These are phyloP conservation scores for Ophion obscuratus DNA, from an alignment of 2,888 invertebrate genomes.

Conservation along the genomic window DNA sequence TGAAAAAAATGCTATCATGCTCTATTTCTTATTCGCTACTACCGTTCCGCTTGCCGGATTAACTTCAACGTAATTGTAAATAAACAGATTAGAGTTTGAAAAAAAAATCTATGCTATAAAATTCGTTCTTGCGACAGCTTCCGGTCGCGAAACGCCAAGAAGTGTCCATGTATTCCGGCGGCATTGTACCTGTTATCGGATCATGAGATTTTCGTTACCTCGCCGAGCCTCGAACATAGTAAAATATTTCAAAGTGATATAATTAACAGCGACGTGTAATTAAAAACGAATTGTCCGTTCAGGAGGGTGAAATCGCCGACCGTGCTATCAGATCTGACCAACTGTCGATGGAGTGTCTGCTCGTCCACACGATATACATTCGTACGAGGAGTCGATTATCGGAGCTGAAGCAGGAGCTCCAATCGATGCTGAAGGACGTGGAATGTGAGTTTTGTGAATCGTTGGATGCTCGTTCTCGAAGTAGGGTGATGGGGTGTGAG, in stretches of 20 bases:
- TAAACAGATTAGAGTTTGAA: no score
- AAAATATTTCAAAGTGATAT: neutral
- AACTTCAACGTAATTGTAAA: no score
- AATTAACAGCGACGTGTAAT: neutral
- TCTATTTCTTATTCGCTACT: no score
- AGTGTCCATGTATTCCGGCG: neutral
- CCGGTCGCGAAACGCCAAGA: no score
- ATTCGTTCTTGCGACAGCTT: no score
- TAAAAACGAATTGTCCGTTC: constrained; percentile 46
- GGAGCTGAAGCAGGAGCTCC: constrained; percentile 92
- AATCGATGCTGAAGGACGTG: constrained; percentile 89
- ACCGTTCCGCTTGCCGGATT: no score
- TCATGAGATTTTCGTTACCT: neutral
- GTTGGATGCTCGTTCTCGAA: neutral
- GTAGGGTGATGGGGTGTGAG: neutral
- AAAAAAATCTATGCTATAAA: no score
- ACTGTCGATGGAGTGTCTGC: constrained; percentile 96
- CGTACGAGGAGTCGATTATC: constrained; percentile 93
- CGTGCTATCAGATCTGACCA: constrained; percentile 94
- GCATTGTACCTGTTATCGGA: neutral
- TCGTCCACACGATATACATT: constrained; percentile 98
- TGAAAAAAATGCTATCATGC: no score
- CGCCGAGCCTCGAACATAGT: no score
- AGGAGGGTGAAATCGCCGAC: constrained; percentile 89
- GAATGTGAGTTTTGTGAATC: constrained; percentile 86